These are phyloP conservation scores for Silurus asotus DNA, from an alignment of 2,113 vertebrate species.

Conservation along the genomic window DNA sequence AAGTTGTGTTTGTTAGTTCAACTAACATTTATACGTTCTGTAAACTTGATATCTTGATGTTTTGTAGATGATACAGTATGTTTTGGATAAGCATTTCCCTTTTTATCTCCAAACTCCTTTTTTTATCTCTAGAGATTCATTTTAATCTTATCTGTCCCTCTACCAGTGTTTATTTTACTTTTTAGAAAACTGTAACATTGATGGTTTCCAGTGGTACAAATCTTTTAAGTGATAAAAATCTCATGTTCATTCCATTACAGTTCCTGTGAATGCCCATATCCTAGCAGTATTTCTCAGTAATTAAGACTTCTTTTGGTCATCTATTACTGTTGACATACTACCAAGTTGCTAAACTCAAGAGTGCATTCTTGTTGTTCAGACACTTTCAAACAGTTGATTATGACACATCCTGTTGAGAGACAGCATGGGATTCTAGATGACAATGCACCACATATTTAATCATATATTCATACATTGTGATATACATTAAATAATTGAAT, in stretches of 20 bases:
- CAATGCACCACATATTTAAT: neutral
- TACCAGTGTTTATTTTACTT: neutral
- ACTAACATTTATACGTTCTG: neutral
- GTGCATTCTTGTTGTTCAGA: neutral
- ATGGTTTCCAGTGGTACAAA: neutral
- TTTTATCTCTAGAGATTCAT: neutral
- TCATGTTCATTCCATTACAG: neutral
- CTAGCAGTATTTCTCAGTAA: neutral
- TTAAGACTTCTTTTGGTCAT: neutral
- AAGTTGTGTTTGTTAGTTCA: neutral
- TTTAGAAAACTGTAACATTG: slow-evolving; percentile 3
- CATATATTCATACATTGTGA: neutral
- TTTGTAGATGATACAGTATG: neutral
- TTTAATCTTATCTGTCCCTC: neutral
- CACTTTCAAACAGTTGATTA: neutral
- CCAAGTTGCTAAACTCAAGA: neutral
- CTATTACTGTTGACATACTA: neutral
- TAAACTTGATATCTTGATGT: neutral
- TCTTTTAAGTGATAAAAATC: neutral
- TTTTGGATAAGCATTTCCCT: neutral
- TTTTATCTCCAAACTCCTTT: neutral
- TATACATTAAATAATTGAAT: neutral
- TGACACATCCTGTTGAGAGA: neutral
- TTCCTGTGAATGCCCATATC: neutral
- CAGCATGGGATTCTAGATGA: neutral